Conservation (phyloP, 2,113 vertebrate species). For the Prolemur simus region DNA sequence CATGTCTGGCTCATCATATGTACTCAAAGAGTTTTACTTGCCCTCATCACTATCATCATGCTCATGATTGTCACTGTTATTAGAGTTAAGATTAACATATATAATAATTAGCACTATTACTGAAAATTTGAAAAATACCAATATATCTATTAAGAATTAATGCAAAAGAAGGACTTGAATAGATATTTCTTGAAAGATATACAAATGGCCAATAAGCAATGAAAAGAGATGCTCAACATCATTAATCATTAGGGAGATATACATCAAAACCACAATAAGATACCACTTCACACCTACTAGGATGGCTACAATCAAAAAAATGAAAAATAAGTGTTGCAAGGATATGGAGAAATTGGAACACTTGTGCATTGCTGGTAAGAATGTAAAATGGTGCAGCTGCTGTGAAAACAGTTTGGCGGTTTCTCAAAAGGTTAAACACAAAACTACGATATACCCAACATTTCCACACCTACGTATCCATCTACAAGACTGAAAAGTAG, state of each 20-base stretch:
- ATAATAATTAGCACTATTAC: background rate
- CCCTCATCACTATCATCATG: background rate
- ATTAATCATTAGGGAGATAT: background rate
- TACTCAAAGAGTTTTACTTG: background rate
- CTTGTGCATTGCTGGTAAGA: background rate
- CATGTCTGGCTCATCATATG: background rate
- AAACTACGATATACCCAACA: background rate
- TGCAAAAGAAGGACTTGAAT: background rate
- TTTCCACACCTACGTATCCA: background rate
- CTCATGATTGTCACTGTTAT: background rate
- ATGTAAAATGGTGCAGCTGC: background rate
- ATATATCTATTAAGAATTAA: slow-evolving; percentile 10
- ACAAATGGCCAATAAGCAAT: background rate
- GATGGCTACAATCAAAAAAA: background rate
- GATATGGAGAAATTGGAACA: background rate
- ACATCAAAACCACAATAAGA: slow-evolving; percentile 28
- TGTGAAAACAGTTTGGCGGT: background rate
- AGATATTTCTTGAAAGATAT: background rate
- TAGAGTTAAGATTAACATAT: background rate
- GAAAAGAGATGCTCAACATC: background rate
- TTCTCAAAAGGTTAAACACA: background rate
- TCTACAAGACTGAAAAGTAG: background rate
- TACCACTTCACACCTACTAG: background rate
- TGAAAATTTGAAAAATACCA: slow-evolving; percentile 17
- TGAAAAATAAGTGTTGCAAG: background rate